Base-by-base conservation (phyloP, 2,113 vertebrate species). In the Psittacula cyanocephala region DNA sequence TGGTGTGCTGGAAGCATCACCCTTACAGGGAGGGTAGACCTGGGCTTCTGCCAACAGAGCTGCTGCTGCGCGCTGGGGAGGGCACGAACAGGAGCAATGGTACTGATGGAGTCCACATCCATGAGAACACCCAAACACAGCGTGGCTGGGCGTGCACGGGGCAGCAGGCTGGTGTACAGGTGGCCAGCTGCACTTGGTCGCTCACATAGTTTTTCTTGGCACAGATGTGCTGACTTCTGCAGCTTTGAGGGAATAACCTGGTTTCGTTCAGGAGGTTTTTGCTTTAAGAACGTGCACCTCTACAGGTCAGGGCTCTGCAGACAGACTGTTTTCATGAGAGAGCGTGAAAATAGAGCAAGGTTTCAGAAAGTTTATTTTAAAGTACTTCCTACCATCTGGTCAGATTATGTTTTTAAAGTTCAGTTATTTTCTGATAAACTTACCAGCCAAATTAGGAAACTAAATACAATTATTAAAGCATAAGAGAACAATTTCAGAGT, bases 381-480 rank as follows among this genome's bases (percentile, higher is more conserved):
- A 84, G 49, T 91, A 53, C 93, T 94, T 93, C 80, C 46, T 91
- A 75, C 81, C 67, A 9, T 86, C 95, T 90, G 74, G 44, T 72
- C 57, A 67, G 74, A 72, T 87, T 89, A 84, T 76, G 55, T 43
- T 84, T 87, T 85, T 81, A 79, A 92, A 94, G 65, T 95, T 95
- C 86, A 92, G 88, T 92, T 93, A 91, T 96, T 88, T 97, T 95
- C 68, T 31, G 80, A 95, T 96, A 95, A 93, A 94, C 49, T 89
- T 90, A 91, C 80, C 64, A 79, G 83, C 65, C 86, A 96, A 95
- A 96, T 91, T 89, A 95, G 81, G 95, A 94, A 96, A 95, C 74
- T 76, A 93, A 97, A 84, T 85, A 93, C 74, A 92, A 84, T 94
- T 94, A 94, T 96, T 93, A 93, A 81, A 91, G 53, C 77, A 71